These are phyloP conservation scores for Amazona ochrocephala DNA, from an alignment of 2,797 vertebrate species.

Conservation along the genomic window DNA sequence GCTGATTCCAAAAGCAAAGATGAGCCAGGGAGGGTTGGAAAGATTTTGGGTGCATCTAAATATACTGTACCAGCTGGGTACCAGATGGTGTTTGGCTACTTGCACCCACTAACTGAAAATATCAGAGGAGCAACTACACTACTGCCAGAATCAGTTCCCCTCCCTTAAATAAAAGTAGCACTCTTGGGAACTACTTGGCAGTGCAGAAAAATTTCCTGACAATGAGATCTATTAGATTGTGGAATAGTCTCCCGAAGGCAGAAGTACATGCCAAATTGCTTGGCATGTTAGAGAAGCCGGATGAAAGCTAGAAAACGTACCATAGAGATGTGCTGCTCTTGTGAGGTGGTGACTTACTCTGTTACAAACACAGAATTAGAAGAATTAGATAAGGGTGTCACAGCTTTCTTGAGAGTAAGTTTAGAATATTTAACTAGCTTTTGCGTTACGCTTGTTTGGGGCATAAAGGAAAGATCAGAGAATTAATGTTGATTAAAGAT, in stretches of 20 bases:
- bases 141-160: conserved; percentile 67
- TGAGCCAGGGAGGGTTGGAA: conserved; percentile 66
- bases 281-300: conserved; percentile 34
- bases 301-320: background rate
- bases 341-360: background rate
- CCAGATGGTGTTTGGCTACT: conserved; percentile 76
- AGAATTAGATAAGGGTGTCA: background rate
- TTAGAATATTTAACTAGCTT: background rate
- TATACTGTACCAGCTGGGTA: conserved; percentile 73
- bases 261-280: conserved; percentile 54
- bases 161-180: conserved; percentile 71
- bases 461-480: background rate
- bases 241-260: conserved; percentile 59
- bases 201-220: conserved; percentile 60
- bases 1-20: conserved; percentile 70
- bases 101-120: conserved; percentile 71
- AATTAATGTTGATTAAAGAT: background rate
- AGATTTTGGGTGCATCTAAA: conserved; percentile 68
- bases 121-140: conserved; percentile 40
- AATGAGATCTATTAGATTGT: conserved; percentile 70
- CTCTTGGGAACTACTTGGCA: conserved; percentile 63
- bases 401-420: conserved; percentile 2
- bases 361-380: background rate
- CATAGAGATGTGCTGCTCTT: background rate
- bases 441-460: background rate